phyloP scores from a whole-genome alignment of 1,140 invertebrate species.

The Ips typographus region DNA sequence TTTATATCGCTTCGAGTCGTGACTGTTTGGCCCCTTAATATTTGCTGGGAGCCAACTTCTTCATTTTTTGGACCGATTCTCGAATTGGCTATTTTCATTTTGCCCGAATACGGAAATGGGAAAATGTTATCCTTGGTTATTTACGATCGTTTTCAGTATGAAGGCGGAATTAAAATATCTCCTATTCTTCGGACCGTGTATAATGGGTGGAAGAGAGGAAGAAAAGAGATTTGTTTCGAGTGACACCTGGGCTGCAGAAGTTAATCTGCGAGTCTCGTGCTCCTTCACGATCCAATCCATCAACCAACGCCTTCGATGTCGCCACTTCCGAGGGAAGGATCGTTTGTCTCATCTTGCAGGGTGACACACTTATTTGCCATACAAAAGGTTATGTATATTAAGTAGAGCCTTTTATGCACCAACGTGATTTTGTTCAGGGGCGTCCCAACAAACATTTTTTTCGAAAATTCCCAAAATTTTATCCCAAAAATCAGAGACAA shows the following conservation, averaged over 20 bases:
- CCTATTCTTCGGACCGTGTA: background rate
- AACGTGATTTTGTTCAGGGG: background rate
- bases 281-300: slow-evolving; percentile 9
- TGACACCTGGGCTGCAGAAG: slow-evolving; percentile 5
- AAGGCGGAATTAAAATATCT: background rate
- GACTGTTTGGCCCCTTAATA: slow-evolving; percentile 33
- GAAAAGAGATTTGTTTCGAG: background rate
- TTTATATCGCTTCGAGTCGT: slow-evolving; percentile 34
- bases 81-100: slow-evolving; percentile 23
- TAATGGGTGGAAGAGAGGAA: background rate
- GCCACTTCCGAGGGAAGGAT: slow-evolving; percentile 8
- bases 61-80: slow-evolving; percentile 28
- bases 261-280: slow-evolving; percentile 5
- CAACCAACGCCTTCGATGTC: slow-evolving; percentile 3
- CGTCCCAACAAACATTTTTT: background rate
- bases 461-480: too few relatives aligned
- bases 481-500: too few relatives aligned
- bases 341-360: slow-evolving; percentile 2
- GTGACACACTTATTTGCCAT: slow-evolving; percentile 8
- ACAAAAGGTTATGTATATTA: slow-evolving; percentile 1
- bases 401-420: slow-evolving; percentile 6
- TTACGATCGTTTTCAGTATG: background rate
- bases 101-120: slow-evolving; percentile 26
- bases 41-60: slow-evolving; percentile 16
- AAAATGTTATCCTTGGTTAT: slow-evolving; percentile 22